Conservation (phyloP, 2,888 invertebrate genomes). For the Mactromeris polynyma region DNA sequence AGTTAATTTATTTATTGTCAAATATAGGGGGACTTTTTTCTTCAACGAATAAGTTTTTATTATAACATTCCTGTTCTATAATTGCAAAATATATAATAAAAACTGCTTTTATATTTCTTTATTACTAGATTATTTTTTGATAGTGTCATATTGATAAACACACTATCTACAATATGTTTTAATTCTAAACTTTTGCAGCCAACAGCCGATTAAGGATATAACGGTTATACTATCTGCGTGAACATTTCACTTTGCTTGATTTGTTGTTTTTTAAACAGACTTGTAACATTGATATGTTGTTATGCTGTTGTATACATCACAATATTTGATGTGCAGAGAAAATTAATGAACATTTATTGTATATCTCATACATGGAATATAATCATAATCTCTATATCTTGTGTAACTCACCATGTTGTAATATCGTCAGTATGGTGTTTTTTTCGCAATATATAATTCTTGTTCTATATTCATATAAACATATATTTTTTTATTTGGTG, state of each 20-base stretch:
- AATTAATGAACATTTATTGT: conserved; percentile 20
- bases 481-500: too few species aligned
- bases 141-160: neutral
- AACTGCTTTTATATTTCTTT: neutral
- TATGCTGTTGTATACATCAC: conserved; percentile 29
- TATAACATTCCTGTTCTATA: neutral
- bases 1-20: too few species aligned
- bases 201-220: conserved; percentile 52
- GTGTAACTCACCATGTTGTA: neutral
- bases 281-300: conserved; percentile 26
- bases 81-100: neutral
- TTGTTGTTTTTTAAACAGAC: conserved; percentile 35
- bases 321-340: conserved; percentile 30
- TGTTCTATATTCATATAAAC: neutral
- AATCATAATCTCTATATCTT: conserved; percentile 2
- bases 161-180: neutral
- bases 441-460: neutral
- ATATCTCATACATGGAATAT: neutral
- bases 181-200: conserved; percentile 37
- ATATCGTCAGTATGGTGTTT: neutral
- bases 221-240: conserved; percentile 34
- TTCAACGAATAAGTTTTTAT: neutral
- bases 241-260: conserved; percentile 7
- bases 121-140: neutral
- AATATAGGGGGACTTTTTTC: too few species aligned